Evolutionary conservation across 2,888 invertebrate species (phyloP).

Genomic region (Luperina testacea): DNA sequence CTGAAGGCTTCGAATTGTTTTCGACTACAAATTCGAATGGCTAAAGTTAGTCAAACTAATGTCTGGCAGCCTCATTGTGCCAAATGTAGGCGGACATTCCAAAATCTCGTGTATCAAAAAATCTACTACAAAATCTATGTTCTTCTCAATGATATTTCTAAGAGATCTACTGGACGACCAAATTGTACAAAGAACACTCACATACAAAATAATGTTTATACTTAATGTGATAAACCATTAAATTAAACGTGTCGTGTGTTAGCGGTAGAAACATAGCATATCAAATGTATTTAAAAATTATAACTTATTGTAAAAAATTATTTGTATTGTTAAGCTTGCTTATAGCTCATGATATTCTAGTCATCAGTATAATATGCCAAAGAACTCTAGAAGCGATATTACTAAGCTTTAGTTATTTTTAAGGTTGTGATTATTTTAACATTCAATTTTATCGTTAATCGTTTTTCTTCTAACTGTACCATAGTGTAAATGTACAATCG

Average conservation of each 20-base stretch:
- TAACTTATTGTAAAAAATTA: constrained; percentile 61
- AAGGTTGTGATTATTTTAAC: constrained; percentile 81
- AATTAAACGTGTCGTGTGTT: constrained; percentile 65
- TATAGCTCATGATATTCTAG: constrained; percentile 62
- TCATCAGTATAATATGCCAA: constrained; percentile 71
- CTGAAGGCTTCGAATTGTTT: background rate
- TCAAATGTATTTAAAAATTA: constrained; percentile 69
- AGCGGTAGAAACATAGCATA: constrained; percentile 79
- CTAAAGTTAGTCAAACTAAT: background rate
- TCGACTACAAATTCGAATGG: background rate
- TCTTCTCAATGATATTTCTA: constrained; percentile 33
- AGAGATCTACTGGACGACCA: constrained; percentile 80
- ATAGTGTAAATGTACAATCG: constrained; percentile 46
- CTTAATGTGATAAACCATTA: constrained; percentile 74
- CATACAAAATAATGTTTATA: constrained; percentile 63
- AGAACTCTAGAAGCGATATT: constrained; percentile 67
- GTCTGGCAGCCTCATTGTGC: background rate
- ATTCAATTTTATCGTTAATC: constrained; percentile 56
- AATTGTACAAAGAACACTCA: constrained; percentile 70
- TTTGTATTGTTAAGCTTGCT: constrained; percentile 62
- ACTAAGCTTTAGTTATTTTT: constrained; percentile 74
- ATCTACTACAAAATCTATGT: constrained; percentile 64
- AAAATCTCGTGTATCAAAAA: constrained; percentile 50
- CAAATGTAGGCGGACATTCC: background rate
- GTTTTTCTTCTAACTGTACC: constrained; percentile 48